These are phyloP conservation scores for Cyclura pinguis DNA, from an alignment of 2,797 vertebrate species.

Conservation along the genomic window DNA sequence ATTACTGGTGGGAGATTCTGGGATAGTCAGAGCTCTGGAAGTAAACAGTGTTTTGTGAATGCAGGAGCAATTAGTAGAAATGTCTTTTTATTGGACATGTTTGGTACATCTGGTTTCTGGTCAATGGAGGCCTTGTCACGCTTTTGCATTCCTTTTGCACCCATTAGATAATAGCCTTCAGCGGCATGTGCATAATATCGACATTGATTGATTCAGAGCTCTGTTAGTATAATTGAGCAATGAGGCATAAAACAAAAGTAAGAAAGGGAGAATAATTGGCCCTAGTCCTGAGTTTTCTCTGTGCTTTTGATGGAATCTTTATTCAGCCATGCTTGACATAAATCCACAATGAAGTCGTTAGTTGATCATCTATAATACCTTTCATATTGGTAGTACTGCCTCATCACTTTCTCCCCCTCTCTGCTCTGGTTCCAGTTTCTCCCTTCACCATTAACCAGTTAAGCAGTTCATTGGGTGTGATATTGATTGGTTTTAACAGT, in stretches of 20 bases:
- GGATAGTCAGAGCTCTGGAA: neutral
- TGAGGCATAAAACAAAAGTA: conserved; percentile 35
- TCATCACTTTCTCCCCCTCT: neutral
- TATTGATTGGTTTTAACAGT: neutral
- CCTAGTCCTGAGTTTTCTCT: neutral
- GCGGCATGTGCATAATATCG: rapidly evolving
- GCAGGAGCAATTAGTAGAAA: conserved; percentile 19
- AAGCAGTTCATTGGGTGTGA: neutral
- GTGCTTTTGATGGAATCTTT: conserved; percentile 23
- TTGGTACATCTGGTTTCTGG: neutral
- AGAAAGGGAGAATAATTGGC: conserved; percentile 29
- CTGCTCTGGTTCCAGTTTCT: neutral
- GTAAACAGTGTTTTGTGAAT: neutral
- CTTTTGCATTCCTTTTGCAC: conserved; percentile 40
- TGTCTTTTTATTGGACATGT: conserved; percentile 34
- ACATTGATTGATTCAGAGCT: conserved; percentile 55
- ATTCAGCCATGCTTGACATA: conserved; percentile 13
- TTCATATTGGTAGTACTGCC: conserved; percentile 15
- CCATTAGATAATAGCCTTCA: conserved; percentile 35
- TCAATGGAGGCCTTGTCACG: neutral
- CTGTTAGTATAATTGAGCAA: neutral
- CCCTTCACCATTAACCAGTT: neutral
- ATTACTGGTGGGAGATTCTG: too few relatives aligned
- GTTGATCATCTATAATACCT: neutral
- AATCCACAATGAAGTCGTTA: conserved; percentile 20